Conservation (phyloP, 2,888 invertebrate species). For the Eupeodes luniger region DNA sequence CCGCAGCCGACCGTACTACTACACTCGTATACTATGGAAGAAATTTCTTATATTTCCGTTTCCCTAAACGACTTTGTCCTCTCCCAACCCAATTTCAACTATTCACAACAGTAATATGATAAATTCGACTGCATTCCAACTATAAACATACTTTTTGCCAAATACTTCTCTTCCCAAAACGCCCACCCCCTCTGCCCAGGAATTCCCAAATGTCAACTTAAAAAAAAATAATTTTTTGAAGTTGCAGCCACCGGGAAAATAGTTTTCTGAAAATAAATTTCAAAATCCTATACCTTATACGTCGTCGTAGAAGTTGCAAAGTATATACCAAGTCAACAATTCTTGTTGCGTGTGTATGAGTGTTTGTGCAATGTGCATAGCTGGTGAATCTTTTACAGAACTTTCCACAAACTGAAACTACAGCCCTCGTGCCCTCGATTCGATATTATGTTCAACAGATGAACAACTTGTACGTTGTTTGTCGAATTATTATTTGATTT, state of each 20-base stretch:
- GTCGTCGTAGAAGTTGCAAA: background rate
- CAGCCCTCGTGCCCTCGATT: background rate
- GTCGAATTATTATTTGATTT: slow-evolving; percentile 74
- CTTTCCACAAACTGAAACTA: slow-evolving; percentile 2
- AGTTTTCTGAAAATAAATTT: slow-evolving; percentile 67
- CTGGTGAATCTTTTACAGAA: slow-evolving; percentile 6
- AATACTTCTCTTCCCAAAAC: slow-evolving; percentile 32
- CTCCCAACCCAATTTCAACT: slow-evolving; percentile 60
- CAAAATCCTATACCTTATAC: slow-evolving; percentile 29
- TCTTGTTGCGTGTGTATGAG: background rate
- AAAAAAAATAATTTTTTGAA: slow-evolving; percentile 58
- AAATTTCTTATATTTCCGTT: slow-evolving; percentile 7
- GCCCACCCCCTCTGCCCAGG: background rate
- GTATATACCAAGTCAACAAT: slow-evolving; percentile 11
- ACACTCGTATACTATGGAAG: background rate
- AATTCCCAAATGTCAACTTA: slow-evolving; percentile 62
- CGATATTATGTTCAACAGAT: slow-evolving; percentile 60
- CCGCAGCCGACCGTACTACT: too few relatives aligned
- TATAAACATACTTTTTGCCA: slow-evolving; percentile 41
- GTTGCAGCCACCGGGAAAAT: slow-evolving; percentile 60
- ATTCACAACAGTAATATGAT: slow-evolving; percentile 61
- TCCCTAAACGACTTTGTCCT: slow-evolving; percentile 42
- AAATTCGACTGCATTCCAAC: slow-evolving; percentile 52
- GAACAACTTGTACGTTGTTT: slow-evolving; percentile 68
- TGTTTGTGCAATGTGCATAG: background rate